Evolutionary conservation across 2,888 invertebrate genomes (phyloP).

Genomic region (Mellilla xanthometata): DNA sequence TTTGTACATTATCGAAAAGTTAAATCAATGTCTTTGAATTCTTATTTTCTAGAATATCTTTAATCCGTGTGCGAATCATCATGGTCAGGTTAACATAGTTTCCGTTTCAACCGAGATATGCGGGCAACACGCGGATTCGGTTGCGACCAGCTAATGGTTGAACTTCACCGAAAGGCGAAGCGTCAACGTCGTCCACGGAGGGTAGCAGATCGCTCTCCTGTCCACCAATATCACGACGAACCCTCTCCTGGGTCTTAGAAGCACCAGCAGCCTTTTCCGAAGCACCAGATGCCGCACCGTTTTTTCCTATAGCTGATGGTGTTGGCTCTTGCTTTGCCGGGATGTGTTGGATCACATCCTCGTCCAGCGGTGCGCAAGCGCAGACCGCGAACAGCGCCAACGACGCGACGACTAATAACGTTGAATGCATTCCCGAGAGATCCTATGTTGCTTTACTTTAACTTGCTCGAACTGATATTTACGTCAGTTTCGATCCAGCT

Average conservation of each 20-base stretch:
- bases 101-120: constrained; percentile 60
- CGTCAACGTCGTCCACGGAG: constrained; percentile 55
- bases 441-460: constrained; percentile 65
- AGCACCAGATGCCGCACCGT: constrained; percentile 70
- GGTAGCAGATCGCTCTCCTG: constrained; percentile 69
- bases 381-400: constrained; percentile 67
- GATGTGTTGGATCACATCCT: constrained; percentile 71
- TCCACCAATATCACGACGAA: constrained; percentile 58
- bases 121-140: constrained; percentile 69
- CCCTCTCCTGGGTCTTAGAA: constrained; percentile 49
- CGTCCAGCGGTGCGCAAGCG: constrained; percentile 61
- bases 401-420: constrained; percentile 68
- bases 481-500: constrained; percentile 29
- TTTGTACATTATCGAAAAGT: constrained; percentile 19
- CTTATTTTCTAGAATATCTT: constrained; percentile 4
- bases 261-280: constrained; percentile 64
- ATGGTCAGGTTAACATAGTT: background rate
- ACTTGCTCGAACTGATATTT: constrained; percentile 41
- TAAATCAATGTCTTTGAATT: constrained; percentile 29
- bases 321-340: constrained; percentile 65
- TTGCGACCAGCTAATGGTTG: constrained; percentile 59
- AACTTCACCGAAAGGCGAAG: constrained; percentile 60
- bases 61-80: constrained; percentile 3
- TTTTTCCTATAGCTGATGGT: constrained; percentile 73
- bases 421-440: constrained; percentile 70